Base-by-base conservation (phyloP, 2,888 invertebrate species). In the Oscheius sp. region DNA sequence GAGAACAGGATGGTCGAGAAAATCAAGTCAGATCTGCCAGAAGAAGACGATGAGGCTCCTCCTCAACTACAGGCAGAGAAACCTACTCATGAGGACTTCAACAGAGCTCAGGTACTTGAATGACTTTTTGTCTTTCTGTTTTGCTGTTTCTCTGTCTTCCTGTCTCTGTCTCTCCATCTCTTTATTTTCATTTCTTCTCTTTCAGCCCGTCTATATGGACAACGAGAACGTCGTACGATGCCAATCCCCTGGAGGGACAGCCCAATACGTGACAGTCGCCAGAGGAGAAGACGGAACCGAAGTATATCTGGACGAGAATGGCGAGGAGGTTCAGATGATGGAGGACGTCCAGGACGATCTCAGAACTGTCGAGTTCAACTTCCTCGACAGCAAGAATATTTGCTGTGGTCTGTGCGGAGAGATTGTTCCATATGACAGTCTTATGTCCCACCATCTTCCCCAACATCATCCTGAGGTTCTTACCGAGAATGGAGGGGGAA, bases 331-430 rank as follows among this genome's bases (percentile, higher is more conserved):
- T 33, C 73, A 73, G n/a, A 73, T 73, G 73, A 63, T 73, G n/a
- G 70, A 70, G 29, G 70, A 70, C 21, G 53, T 63, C 2, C 37
- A 21, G 2, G 73, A 72, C 13, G 75, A 75, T 37, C 73, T 76
- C 53, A 62, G 79, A 42, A 73, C 73, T 9, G 74, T 84, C 71
- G 84, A 84, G 59, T 86, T 86, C 82, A 86, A 84, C 68, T 86
- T 84, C 65, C 79, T 84, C 35, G 83, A 85, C 74, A 79, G 70
- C 10, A 79, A 81, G 70, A 79, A 88, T 73, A 79, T 88, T 60
- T 83, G 87, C 73, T 88, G 88, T 62, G 88, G 88, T 1, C 74
- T 88, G 37, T 88, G 88, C 68, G 87, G 88, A 10, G 87, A 87
- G 60, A 84, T 88, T 42, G 86, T 88, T 29, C 82, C 81, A 33